Percentiles rank a stretch among this genome's conserved stretches.
phyloP scores from a whole-genome alignment of 2,113 vertebrate species.

The Synodontis membranacea region DNA sequence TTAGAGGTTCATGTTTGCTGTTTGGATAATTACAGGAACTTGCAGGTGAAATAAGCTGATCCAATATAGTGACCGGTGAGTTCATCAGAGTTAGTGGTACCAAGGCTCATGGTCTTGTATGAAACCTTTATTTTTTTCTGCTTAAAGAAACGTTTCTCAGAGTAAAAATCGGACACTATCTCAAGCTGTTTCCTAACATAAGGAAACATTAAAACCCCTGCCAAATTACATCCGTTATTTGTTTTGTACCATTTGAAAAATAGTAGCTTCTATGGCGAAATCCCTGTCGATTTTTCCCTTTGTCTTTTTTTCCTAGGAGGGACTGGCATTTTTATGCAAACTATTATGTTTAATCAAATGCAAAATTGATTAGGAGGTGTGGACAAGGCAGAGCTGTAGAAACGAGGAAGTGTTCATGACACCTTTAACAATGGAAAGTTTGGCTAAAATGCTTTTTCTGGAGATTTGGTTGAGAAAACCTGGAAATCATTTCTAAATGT shows the following conservation, averaged over 20 bases:
- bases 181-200: background rate
- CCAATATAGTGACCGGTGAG: background rate
- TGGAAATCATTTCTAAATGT: conserved; percentile 4
- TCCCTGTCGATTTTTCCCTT: background rate
- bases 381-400: background rate
- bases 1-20: background rate
- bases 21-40: background rate
- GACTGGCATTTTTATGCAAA: background rate
- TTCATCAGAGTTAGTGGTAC: background rate
- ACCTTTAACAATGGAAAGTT: background rate
- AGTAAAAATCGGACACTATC: background rate
- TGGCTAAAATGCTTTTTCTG: background rate
- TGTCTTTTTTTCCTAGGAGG: background rate
- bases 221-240: background rate
- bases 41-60: background rate
- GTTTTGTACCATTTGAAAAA: no score
- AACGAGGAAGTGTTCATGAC: background rate
- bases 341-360: no score
- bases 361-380: background rate
- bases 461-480: background rate
- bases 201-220: background rate
- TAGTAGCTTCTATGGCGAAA: background rate
- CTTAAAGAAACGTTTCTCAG: background rate
- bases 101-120: background rate
- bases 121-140: background rate